A percentile compares a stretch with the other conserved stretches of the same genome.
Evolutionary conservation across 2,888 invertebrate species (phyloP).

Genomic region (Magallana nippona): DNA sequence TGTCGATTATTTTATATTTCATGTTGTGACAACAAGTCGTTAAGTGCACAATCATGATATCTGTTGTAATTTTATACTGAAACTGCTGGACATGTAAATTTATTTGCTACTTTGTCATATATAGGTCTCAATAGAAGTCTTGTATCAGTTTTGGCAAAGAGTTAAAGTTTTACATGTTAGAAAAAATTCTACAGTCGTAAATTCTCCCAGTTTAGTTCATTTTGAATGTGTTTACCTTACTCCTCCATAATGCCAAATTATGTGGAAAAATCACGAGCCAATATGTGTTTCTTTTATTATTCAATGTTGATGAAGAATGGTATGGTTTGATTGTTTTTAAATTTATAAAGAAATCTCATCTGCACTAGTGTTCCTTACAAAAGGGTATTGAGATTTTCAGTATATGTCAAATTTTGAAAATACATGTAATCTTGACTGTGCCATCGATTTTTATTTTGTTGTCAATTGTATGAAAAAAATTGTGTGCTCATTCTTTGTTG

Average conservation of each 20-base stretch:
- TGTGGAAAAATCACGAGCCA: background rate
- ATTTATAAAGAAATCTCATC: too few relatives aligned
- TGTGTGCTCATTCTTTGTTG: too few relatives aligned
- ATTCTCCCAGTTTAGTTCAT: background rate
- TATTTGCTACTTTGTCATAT: background rate
- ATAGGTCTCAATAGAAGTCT: background rate
- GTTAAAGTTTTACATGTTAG: background rate
- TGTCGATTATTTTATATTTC: background rate
- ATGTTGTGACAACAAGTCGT: background rate
- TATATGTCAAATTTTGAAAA: too few relatives aligned
- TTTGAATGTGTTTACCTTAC: background rate
- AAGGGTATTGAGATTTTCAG: too few relatives aligned
- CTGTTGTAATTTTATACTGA: constrained; percentile 3
- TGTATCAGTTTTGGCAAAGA: background rate
- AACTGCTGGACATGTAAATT: constrained; percentile 21
- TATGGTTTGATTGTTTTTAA: too few relatives aligned
- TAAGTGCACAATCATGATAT: background rate
- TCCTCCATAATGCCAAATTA: constrained; percentile 25
- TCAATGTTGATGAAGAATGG: too few relatives aligned
- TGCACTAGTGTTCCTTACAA: too few relatives aligned
- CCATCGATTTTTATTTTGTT: too few relatives aligned
- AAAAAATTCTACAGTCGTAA: background rate
- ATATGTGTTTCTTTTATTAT: too few relatives aligned
- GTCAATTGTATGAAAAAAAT: too few relatives aligned
- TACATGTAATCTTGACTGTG: too few relatives aligned